Conservation (phyloP, 1,140 invertebrate species). For the Cotesia typhae region DNA sequence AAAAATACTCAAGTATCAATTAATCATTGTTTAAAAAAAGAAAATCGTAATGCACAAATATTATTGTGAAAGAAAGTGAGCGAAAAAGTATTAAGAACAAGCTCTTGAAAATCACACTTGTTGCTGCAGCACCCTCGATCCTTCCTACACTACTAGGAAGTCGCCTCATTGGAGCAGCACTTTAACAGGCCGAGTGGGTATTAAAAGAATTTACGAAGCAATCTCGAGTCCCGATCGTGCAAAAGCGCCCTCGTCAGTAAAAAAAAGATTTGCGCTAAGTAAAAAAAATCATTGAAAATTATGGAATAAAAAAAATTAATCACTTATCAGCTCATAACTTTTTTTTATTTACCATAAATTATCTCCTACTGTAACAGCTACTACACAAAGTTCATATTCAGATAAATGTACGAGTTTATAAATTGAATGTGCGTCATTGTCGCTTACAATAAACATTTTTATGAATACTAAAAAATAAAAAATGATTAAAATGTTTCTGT, state of each 20-base stretch:
- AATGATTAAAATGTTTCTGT: background rate
- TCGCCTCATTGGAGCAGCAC: conserved; percentile 42
- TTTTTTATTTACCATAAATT: conserved; percentile 19
- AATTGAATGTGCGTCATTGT: too few species aligned
- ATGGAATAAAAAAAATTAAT: conserved; percentile 1
- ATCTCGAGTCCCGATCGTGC: conserved; percentile 42
- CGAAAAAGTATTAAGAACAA: conserved; percentile 29
- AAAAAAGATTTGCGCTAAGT: background rate
- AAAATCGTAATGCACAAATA: background rate
- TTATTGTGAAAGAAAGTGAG: background rate
- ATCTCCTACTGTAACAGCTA: background rate
- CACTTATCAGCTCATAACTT: too few species aligned
- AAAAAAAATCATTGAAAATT: conserved; percentile 13
- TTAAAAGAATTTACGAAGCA: conserved; percentile 57
- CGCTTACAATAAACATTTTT: too few species aligned
- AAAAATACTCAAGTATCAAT: too few species aligned
- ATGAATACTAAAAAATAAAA: too few species aligned
- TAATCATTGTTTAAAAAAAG: background rate
- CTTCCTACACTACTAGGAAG: conserved; percentile 37
- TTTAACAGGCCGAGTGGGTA: conserved; percentile 46
- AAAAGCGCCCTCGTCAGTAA: conserved; percentile 28
- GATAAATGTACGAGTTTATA: too few species aligned
- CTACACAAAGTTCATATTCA: background rate
- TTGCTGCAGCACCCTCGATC: conserved; percentile 47
- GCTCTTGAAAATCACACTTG: conserved; percentile 53